Evolutionary conservation across 1,140 invertebrate species (phyloP).

Genomic region (Eueides isabella): DNA sequence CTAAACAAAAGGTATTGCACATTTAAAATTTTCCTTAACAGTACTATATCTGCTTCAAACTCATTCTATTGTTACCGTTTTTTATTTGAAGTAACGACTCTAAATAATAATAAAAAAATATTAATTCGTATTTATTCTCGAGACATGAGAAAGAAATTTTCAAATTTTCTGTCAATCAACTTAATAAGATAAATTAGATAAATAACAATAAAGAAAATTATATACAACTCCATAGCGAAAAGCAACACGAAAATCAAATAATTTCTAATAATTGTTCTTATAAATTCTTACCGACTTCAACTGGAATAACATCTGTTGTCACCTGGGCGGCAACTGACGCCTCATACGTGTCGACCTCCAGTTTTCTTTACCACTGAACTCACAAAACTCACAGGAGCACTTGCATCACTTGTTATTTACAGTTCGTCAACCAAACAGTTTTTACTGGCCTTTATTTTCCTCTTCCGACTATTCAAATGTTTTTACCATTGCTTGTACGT

Average conservation of each 20-base stretch:
- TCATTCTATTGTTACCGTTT: no score
- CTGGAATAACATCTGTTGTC: slow-evolving; percentile 81
- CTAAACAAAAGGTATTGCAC: no score
- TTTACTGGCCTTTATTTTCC: slow-evolving; percentile 31
- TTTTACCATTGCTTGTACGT: slow-evolving; percentile 8
- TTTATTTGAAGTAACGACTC: no score
- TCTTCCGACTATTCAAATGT: slow-evolving; percentile 32
- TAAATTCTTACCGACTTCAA: slow-evolving; percentile 72
- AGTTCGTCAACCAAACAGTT: slow-evolving; percentile 28
- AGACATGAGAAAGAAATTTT: no score
- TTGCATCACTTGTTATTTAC: slow-evolving; percentile 35
- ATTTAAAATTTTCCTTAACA: no score
- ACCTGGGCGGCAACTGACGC: slow-evolving; percentile 81
- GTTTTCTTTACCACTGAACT: slow-evolving; percentile 61
- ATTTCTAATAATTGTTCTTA: not conserved
- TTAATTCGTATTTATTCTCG: no score
- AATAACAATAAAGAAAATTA: not conserved
- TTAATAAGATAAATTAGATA: no score
- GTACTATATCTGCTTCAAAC: no score
- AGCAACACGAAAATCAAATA: not conserved
- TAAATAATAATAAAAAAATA: no score
- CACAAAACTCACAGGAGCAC: slow-evolving; percentile 34
- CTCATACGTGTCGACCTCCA: slow-evolving; percentile 80
- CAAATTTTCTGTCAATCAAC: no score
- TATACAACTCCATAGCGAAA: not conserved